Evolutionary conservation across 2,113 vertebrate species (phyloP).

Genomic region (Platysternon megacephalum): DNA sequence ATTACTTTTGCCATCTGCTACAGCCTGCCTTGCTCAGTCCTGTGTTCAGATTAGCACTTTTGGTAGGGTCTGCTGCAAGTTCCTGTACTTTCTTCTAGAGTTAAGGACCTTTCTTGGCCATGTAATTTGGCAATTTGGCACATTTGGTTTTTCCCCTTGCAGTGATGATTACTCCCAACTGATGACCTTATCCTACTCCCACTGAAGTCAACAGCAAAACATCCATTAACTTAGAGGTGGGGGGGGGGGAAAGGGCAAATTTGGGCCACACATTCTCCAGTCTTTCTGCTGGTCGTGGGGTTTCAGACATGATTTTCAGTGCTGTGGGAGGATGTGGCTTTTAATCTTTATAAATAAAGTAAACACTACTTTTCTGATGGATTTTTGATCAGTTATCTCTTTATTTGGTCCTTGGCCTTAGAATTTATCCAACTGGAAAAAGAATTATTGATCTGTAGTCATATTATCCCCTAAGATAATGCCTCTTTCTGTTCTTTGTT

Average conservation of each 20-base stretch:
- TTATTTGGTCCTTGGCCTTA: not conserved
- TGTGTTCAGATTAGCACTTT: not conserved
- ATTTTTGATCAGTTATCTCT: not conserved
- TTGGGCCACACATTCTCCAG: not conserved
- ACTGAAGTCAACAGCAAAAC: not conserved
- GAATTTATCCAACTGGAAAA: not conserved
- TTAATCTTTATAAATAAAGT: not conserved
- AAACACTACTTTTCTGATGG: rapidly evolving
- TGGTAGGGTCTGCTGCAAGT: not conserved
- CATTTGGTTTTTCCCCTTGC: not conserved
- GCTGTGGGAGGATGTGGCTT: not conserved
- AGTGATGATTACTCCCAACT: not conserved
- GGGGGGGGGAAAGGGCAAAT: too few relatives aligned
- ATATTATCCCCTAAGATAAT: not conserved
- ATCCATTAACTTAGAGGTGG: too few relatives aligned
- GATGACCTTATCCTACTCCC: not conserved
- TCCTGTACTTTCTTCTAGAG: not conserved
- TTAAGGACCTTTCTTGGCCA: not conserved
- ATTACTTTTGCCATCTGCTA: not conserved
- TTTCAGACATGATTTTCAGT: not conserved
- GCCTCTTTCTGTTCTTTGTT: not conserved
- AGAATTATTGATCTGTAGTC: not conserved
- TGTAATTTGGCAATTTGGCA: not conserved
- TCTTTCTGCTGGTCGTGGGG: rapidly evolving
- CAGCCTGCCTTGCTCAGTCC: not conserved